Base-by-base conservation (phyloP, 2,888 invertebrate species). In the Rhopalosiphum nymphaeae region DNA sequence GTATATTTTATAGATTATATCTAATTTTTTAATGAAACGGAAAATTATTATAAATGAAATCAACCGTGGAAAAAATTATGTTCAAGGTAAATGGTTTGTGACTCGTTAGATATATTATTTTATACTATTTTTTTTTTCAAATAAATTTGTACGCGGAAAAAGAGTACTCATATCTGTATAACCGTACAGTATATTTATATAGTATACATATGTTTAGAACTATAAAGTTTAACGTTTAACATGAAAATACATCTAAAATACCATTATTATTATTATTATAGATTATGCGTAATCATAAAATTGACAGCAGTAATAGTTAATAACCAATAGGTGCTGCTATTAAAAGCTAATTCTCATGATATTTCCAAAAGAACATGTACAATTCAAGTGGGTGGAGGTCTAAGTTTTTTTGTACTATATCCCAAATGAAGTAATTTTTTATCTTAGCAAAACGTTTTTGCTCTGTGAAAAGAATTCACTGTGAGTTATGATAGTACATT, bases 11-110 rank as follows among this genome's bases (percentile, higher is more conserved):
- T 53, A 67, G 89, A 93, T 93, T 53, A 29, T 67, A 89, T 89
- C 92, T 78, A 57, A 46, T 78, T 44, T 26, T 93, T 78, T 89
- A 93, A 93, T 53, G 88, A 89, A 93, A 89, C 78, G 92, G 67
- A 89, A 88, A 56, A 89, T 89, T 88, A 93, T 67, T 7, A 25
- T 7, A 57, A 78, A 93, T 21, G 88, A 49, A 67, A 89, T 93
- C 67, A 29, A 89, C 92, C 92, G 44, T 44, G 56, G 29, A 53
- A 21, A 56, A 89, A 89, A 89, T 88, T 7, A 57, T 42, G 46
- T 67, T 78, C 67, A 78, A 67, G 90, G 90, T 36, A 91, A 91
- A n/a, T 44, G 29, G 44, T 57, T 89, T 89, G 29, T 89, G 46
- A 86, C 46, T 89, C 61, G 16, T 13, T 57, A 36, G 3, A 29